Percentiles rank a stretch among this genome's conserved stretches.
Evolutionary conservation across 2,888 invertebrate species (phyloP).

Genomic region (Augochlorella aurata): DNA sequence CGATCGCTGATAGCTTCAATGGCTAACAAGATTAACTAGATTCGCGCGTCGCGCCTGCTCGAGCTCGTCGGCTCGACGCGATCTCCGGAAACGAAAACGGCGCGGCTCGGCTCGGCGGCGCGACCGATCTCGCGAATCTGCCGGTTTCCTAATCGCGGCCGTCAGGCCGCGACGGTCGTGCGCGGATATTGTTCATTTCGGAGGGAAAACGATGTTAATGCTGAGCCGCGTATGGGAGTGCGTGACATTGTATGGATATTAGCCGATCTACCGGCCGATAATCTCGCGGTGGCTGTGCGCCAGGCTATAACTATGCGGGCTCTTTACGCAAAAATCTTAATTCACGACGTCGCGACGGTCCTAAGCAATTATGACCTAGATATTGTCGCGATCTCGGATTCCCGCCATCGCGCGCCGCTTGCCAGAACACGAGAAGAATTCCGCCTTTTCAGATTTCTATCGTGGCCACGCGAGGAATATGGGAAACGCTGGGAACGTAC

Average conservation of each 20-base stretch:
- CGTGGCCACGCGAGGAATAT: conserved; percentile 3
- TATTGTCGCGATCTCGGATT: conserved; percentile 1
- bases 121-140: not conserved
- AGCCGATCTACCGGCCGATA: conserved; percentile 77
- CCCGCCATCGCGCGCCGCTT: not conserved
- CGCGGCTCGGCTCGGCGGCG: not conserved
- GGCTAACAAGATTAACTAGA: not conserved
- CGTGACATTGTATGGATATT: conserved; percentile 82
- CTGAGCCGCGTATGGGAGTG: conserved; percentile 67
- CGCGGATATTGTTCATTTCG: conserved; percentile 36
- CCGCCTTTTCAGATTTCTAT: not conserved
- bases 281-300: conserved; percentile 42
- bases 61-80: not conserved
- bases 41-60: not conserved
- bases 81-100: not conserved
- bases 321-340: conserved; percentile 67
- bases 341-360: conserved; percentile 53
- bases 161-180: conserved; percentile 29
- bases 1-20: not conserved
- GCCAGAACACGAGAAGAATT: conserved; percentile 7
- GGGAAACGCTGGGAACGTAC: not conserved
- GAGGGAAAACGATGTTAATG: conserved; percentile 56
- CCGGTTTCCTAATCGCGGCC: conserved; percentile 25
- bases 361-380: conserved; percentile 61
- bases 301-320: conserved; percentile 19